Base-by-base conservation (phyloP, 2,888 invertebrate genomes). In the Sipha maydis region DNA sequence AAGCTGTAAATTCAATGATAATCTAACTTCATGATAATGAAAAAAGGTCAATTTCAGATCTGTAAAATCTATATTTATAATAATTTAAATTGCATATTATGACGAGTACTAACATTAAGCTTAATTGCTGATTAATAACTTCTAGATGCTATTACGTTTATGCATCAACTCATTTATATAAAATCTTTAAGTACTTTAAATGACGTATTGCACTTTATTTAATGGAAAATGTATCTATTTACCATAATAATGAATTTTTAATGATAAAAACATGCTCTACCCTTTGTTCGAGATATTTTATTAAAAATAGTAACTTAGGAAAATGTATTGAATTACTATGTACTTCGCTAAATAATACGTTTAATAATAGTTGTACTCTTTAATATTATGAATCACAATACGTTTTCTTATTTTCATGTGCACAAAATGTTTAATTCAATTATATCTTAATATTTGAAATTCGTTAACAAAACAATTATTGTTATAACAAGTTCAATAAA, bases 181-280 rank as follows among this genome's bases (percentile, higher is more conserved):
- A 25, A 67, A 48, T 83, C 31, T 54, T 1, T 5, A 71, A 83
- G 8, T 77, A 85, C 67, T 77, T 41, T 34, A 78, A 69, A 69
- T 78, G 85, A 78, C 54, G 79, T 34, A 86, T 56, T 79, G 78
- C 54, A 79, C 28, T 71, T 85, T 85, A 78, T 85, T 85, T 77
- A 78, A 77, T 48, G 77, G 54, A 86, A 85, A 85, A 9, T 38
- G 71, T 71, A 85, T 79, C 67, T 85, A 71, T 78, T 78, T 79
- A 85, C 79, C 85, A 78, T 85, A 38, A 38, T 79, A 85, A 85
- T 71, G 38, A 78, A 34, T 78, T 85, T 85, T 85, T 54, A 85
- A 85, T n/a, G 21, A 19, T 56, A 41, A 84, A 61, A 69, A 73
- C 56, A 61, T 84, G 19, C 38, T 61, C 61, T 28, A 56, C 61